A percentile compares a stretch with the other conserved stretches of the same genome.
Conservation (phyloP, 2,888 invertebrate genomes). For the Rotaria macrura region DNA sequence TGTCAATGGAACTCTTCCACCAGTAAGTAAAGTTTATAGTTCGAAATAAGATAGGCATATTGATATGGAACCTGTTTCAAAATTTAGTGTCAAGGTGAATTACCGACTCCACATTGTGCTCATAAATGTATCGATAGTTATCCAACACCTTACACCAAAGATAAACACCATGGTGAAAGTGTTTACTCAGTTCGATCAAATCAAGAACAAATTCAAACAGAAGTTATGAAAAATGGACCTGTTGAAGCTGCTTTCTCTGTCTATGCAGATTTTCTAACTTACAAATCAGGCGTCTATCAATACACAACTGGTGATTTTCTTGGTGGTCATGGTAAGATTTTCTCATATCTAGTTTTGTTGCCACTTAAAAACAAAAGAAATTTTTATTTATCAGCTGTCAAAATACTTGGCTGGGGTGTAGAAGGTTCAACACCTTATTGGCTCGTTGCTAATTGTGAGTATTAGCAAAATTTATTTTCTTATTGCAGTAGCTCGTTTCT, state of each 20-base stretch:
- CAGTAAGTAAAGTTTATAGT: too few relatives aligned
- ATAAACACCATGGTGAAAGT: slow-evolving; percentile 58
- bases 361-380: too few relatives aligned
- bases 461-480: too few relatives aligned
- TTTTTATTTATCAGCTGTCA: slow-evolving; percentile 54
- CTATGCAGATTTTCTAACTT: slow-evolving; percentile 69
- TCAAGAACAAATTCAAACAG: slow-evolving; percentile 64
- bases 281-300: slow-evolving; percentile 69
- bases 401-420: slow-evolving; percentile 78
- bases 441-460: slow-evolving; percentile 65
- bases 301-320: slow-evolving; percentile 62
- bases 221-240: slow-evolving; percentile 72
- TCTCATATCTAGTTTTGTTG: too few relatives aligned
- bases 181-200: slow-evolving; percentile 54
- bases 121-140: slow-evolving; percentile 62
- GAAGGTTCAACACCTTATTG: slow-evolving; percentile 69
- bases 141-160: slow-evolving; percentile 60
- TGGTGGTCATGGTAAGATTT: slow-evolving; percentile 62
- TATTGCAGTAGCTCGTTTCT: too few relatives aligned
- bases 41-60: too few relatives aligned
- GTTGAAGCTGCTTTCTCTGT: slow-evolving; percentile 79
- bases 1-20: too few relatives aligned
- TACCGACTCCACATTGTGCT: slow-evolving; percentile 65
- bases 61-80: slow-evolving; percentile 27
- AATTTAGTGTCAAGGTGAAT: slow-evolving; percentile 48